Conservation (phyloP, 1,140 invertebrate species). For the Temnothorax nylanderi region DNA sequence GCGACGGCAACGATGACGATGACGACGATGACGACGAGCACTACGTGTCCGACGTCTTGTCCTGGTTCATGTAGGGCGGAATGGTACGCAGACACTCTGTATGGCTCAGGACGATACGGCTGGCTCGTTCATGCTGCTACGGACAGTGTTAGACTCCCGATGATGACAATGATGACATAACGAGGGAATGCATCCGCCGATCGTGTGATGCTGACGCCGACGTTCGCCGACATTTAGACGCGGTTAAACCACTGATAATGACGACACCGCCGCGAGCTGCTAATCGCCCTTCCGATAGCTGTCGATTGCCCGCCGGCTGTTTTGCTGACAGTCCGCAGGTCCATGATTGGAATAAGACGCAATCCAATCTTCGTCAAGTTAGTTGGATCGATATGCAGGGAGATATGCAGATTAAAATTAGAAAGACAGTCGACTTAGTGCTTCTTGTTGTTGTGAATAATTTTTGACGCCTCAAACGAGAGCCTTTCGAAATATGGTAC, state of each 20-base stretch:
- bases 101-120: slow-evolving; percentile 75
- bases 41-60: slow-evolving; percentile 75
- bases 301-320: slow-evolving; percentile 32
- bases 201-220: slow-evolving; percentile 5
- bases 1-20: not conserved
- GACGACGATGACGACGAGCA: slow-evolving; percentile 23
- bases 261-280: slow-evolving; percentile 14
- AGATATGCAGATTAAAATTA: not conserved
- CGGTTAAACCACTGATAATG: slow-evolving; percentile 37
- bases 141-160: slow-evolving; percentile 2
- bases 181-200: not conserved
- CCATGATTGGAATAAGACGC: slow-evolving; percentile 11
- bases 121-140: slow-evolving; percentile 68
- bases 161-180: slow-evolving; percentile 11
- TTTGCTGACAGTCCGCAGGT: not conserved
- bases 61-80: slow-evolving; percentile 77
- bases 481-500: not conserved
- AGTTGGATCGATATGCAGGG: not conserved
- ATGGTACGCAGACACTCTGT: slow-evolving; percentile 76
- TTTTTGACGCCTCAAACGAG: not conserved
- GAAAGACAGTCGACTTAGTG: not conserved
- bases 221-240: slow-evolving; percentile 36
- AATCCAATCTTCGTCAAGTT: not conserved
- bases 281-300: slow-evolving; percentile 39
- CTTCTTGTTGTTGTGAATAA: not conserved